A percentile compares a stretch with the other conserved stretches of the same genome.
Evolutionary conservation across 2,888 invertebrate species (phyloP).

Genomic region (Mythimna vitellina): DNA sequence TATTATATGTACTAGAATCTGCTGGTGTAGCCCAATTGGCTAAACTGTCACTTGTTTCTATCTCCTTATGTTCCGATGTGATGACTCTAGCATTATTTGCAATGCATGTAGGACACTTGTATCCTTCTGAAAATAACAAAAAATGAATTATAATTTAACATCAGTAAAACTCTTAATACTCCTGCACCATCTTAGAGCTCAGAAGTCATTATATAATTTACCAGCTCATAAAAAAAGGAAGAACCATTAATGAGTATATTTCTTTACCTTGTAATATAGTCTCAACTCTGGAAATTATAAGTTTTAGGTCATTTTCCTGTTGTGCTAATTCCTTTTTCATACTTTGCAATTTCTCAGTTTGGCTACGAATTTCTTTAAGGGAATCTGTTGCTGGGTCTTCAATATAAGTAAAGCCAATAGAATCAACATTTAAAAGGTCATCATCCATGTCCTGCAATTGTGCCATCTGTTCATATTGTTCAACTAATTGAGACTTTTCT

Average conservation of each 20-base stretch:
- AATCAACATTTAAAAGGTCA: conserved; percentile 90
- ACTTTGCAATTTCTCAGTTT: conserved; percentile 91
- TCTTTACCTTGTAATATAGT: conserved; percentile 77
- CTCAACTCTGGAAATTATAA: conserved; percentile 82
- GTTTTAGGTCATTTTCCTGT: conserved; percentile 92
- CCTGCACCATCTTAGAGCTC: too few relatives aligned
- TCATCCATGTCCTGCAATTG: conserved; percentile 90
- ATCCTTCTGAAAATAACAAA: conserved; percentile 80
- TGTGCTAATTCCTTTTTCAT: conserved; percentile 91
- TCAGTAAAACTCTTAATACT: neutral
- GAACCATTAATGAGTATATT: neutral
- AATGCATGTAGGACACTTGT: conserved; percentile 83
- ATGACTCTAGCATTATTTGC: conserved; percentile 77
- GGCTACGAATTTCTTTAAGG: conserved; percentile 92
- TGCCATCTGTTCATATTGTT: conserved; percentile 93
- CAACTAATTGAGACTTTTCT: conserved; percentile 93
- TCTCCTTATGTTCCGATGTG: conserved; percentile 85
- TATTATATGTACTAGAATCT: conserved; percentile 83
- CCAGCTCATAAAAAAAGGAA: too few relatives aligned
- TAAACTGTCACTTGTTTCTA: conserved; percentile 87
- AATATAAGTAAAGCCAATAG: conserved; percentile 91
- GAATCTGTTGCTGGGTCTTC: conserved; percentile 92
- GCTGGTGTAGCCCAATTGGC: conserved; percentile 87
- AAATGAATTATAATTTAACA: neutral
- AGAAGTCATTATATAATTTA: neutral